These are phyloP conservation scores for Umimayanthus kanabou DNA, from an alignment of 92 coral and sea anemone species.

Conservation along the genomic window DNA sequence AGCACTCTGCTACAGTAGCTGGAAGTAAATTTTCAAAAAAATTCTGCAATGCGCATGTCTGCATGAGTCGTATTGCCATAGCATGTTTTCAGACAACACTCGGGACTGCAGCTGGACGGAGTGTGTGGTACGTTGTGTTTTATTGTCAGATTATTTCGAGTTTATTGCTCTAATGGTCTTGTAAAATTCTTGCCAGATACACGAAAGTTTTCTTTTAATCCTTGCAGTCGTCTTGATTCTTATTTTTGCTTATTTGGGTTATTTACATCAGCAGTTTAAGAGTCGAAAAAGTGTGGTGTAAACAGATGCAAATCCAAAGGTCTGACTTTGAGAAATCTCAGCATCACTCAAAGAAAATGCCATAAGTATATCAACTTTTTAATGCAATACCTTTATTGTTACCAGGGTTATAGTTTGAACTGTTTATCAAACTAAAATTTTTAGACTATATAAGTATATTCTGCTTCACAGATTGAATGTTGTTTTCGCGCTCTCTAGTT, in stretches of 20 bases:
- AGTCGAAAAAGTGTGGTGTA: slow-evolving; percentile 5
- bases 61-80: not conserved
- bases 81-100: not conserved
- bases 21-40: not conserved
- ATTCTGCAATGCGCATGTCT: not conserved
- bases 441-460: not conserved
- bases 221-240: not conserved
- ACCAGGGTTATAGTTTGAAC: not conserved
- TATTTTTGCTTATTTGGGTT: not conserved
- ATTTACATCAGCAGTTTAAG: not conserved
- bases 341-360: slow-evolving; percentile 12
- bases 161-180: not conserved
- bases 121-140: slow-evolving; percentile 1
- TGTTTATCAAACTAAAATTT: not conserved
- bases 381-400: not conserved
- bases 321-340: not conserved
- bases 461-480: slow-evolving; percentile 7
- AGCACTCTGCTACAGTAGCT: not conserved
- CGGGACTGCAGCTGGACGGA: not conserved
- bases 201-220: not conserved
- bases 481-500: not conserved
- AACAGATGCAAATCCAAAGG: not conserved
- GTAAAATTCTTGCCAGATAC: slow-evolving; percentile 5
- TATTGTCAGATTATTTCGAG: not conserved
- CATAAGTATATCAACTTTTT: not conserved